Conservation (phyloP, 2,113 vertebrate genomes). For the Stigmatopora nigra region DNA sequence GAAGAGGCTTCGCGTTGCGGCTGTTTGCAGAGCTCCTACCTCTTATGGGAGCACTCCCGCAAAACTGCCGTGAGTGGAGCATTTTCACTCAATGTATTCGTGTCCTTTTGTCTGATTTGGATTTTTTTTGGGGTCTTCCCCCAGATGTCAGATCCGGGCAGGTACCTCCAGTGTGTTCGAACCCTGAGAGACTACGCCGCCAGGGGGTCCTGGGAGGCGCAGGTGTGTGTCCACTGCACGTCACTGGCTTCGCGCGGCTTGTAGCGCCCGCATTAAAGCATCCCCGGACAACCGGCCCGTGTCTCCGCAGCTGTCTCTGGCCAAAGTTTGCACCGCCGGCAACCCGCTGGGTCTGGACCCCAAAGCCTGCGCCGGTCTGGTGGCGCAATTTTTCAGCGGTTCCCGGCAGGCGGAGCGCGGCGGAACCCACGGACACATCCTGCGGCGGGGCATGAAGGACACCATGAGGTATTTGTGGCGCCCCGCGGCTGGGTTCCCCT, state of each 20-base stretch:
- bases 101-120: no score
- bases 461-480: constrained; percentile 81
- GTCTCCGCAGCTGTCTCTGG: constrained; percentile 67
- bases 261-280: no score
- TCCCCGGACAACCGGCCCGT: background rate
- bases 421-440: constrained; percentile 64
- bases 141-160: constrained; percentile 84
- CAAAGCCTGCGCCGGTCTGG: constrained; percentile 71
- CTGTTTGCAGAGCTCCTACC: constrained; percentile 86
- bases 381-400: constrained; percentile 81
- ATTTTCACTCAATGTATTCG: background rate
- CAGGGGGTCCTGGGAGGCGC: constrained; percentile 95
- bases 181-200: constrained; percentile 87
- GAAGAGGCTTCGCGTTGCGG: constrained; percentile 81
- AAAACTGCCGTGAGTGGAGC: constrained; percentile 75
- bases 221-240: constrained; percentile 60
- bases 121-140: background rate
- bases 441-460: constrained; percentile 86
- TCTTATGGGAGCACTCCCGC: constrained; percentile 84
- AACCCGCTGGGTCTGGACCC: constrained; percentile 78
- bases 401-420: constrained; percentile 57
- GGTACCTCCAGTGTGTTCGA: constrained; percentile 87
- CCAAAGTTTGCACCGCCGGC: constrained; percentile 80
- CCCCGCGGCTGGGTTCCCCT: no score
- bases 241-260: background rate